Base-by-base conservation (phyloP, 2,113 vertebrate species). In the Egretta garzetta region DNA sequence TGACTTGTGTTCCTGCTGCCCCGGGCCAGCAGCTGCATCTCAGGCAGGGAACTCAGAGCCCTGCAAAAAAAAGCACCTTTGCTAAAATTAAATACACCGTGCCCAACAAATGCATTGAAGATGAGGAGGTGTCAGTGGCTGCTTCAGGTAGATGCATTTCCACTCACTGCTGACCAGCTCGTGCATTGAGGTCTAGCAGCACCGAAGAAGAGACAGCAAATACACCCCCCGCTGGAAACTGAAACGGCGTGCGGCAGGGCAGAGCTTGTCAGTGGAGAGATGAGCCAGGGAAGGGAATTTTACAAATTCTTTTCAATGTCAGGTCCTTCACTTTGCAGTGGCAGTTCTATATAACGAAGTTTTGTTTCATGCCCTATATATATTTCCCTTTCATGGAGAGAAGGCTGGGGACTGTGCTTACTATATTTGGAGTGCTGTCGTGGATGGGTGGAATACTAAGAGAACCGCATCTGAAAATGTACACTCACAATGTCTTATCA, bases 401-500 rank as follows among this genome's bases (percentile, higher is more conserved):
- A 96, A 95, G 41, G 64, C 77, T 97, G 97, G 87, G 56, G 96
- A 97, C 93, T 97, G 95, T 91, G 96, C 96, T 97, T 96, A 93
- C 94, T 97, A 97, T 98, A 94, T 96, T 98, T 96, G 96, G 97
- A 98, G 95, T 88, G 63, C 90, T 94, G 88, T 86, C n/a, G 79
- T 94, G 92, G 91, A 97, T 94, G 97, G 93, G 96, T 97, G 95
- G 91, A 96, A 97, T 98, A 96, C 95, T 97, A 97, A 98, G 97
- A 96, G 92, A 98, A 98, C 89, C 87, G 88, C 97, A 98, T 97
- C 97, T 97, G 97, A 98, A 98, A 98, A 97, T 85, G 97, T 97
- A 95, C 96, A 96, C 95, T 97, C 96, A 93, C 97, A 89, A 90
- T 17, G 94, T 95, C 98, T 98, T 98, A 98, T 98, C 98, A 98